These are phyloP conservation scores for Centruroides sculpturatus DNA, from an alignment of 1,140 invertebrate genomes.

Conservation along the genomic window DNA sequence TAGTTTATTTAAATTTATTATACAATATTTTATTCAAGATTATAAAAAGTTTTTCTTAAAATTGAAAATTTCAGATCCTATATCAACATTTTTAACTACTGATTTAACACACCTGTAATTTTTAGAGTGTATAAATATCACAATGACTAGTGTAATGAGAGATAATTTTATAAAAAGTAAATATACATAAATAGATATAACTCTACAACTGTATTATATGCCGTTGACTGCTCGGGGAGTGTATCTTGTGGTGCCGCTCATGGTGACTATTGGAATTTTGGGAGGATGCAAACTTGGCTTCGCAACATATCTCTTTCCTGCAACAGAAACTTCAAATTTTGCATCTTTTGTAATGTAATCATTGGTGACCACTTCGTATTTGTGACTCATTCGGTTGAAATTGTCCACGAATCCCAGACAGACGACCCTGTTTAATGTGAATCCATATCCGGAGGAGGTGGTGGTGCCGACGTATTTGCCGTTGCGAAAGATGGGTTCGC, in stretches of 20 bases:
- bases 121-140: no score
- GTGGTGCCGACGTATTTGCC: constrained; percentile 80
- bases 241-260: constrained; percentile 12
- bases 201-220: background rate
- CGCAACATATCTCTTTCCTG: constrained; percentile 57
- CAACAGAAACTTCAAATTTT: constrained; percentile 90
- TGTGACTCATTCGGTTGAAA: constrained; percentile 49
- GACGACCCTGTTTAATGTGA: constrained; percentile 62
- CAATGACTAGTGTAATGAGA: no score
- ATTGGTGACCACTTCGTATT: constrained; percentile 52
- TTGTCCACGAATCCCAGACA: constrained; percentile 88
- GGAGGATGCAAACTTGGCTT: constrained; percentile 49
- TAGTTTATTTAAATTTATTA: no score
- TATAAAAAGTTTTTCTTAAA: no score
- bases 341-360: constrained; percentile 70
- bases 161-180: no score
- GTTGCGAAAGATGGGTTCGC: constrained; percentile 82
- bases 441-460: constrained; percentile 93
- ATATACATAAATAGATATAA: no score
- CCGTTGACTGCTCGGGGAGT: constrained; percentile 8
- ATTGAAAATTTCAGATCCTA: no score
- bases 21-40: no score
- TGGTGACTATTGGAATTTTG: constrained; percentile 10
- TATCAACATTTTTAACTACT: no score
- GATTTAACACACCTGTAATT: no score